Percentiles rank a stretch among this genome's conserved stretches.
Evolutionary conservation across 2,113 vertebrate genomes (phyloP).

Genomic region (Melospiza georgiana): DNA sequence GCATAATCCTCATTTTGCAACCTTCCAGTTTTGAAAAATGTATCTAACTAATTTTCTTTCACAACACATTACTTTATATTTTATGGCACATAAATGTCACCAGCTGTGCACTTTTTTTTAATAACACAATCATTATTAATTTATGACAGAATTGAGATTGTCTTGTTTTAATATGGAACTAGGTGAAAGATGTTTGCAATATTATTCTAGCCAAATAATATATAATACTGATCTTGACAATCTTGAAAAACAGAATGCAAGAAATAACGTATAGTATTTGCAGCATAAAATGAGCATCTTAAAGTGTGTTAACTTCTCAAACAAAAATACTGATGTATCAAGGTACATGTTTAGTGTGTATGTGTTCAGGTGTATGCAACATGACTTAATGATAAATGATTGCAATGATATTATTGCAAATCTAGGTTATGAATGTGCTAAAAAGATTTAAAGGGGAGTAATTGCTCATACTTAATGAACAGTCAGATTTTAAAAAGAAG

Average conservation of each 20-base stretch:
- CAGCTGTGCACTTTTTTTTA: background rate
- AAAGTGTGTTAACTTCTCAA: slow-evolving; percentile 34
- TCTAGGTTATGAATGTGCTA: slow-evolving; percentile 29
- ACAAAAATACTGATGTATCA: slow-evolving; percentile 29
- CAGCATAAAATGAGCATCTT: background rate
- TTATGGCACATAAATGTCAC: slow-evolving; percentile 10
- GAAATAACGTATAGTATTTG: slow-evolving; percentile 47
- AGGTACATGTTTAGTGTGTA: background rate
- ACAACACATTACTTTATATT: background rate
- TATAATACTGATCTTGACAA: background rate
- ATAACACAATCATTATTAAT: slow-evolving; percentile 34
- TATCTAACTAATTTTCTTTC: background rate
- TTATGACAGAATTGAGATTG: slow-evolving; percentile 43
- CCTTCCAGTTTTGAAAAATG: background rate
- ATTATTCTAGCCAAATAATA: slow-evolving; percentile 52
- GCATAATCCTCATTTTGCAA: background rate
- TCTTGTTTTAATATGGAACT: slow-evolving; percentile 30
- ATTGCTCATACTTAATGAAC: slow-evolving; percentile 27
- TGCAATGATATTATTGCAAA: slow-evolving; percentile 29
- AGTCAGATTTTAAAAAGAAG: background rate
- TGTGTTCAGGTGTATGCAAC: background rate
- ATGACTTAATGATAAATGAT: slow-evolving; percentile 39
- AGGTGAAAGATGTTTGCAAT: slow-evolving; percentile 53
- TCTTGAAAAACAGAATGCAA: slow-evolving; percentile 29
- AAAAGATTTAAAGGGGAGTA: background rate